phyloP scores from a whole-genome alignment of 2,113 vertebrate genomes.

The Taurulus bubalis region DNA sequence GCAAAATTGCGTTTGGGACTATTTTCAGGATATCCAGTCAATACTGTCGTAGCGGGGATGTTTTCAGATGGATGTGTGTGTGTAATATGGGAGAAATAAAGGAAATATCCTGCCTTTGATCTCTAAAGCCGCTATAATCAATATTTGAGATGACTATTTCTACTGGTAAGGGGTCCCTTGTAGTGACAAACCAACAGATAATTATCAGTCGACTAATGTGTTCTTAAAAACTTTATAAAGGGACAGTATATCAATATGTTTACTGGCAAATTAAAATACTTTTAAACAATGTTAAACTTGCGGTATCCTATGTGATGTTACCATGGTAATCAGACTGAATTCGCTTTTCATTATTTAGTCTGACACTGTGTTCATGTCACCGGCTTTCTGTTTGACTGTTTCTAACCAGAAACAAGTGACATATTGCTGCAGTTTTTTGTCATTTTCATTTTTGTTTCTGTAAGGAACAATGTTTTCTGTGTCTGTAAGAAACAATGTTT shows the following conservation, averaged over 20 bases:
- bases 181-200: neutral
- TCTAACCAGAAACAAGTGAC: neutral
- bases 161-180: neutral
- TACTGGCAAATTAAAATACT: neutral
- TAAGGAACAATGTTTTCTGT: too few relatives aligned
- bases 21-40: conserved; percentile 6
- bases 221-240: neutral
- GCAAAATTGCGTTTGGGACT: conserved; percentile 10
- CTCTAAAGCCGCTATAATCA: neutral
- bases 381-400: conserved; percentile 9
- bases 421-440: neutral
- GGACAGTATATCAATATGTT: neutral
- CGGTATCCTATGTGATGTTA: neutral
- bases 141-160: neutral
- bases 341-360: conserved; percentile 1
- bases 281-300: neutral
- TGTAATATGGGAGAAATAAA: neutral
- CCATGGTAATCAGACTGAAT: neutral
- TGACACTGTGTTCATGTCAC: neutral
- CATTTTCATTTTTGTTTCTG: neutral
- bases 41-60: neutral
- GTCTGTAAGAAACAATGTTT: too few relatives aligned
- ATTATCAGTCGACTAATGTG: neutral
- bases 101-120: neutral
- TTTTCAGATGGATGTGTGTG: neutral